These are phyloP conservation scores for Trichonephila inaurata DNA, from an alignment of 1,140 invertebrate species.

Conservation along the genomic window DNA sequence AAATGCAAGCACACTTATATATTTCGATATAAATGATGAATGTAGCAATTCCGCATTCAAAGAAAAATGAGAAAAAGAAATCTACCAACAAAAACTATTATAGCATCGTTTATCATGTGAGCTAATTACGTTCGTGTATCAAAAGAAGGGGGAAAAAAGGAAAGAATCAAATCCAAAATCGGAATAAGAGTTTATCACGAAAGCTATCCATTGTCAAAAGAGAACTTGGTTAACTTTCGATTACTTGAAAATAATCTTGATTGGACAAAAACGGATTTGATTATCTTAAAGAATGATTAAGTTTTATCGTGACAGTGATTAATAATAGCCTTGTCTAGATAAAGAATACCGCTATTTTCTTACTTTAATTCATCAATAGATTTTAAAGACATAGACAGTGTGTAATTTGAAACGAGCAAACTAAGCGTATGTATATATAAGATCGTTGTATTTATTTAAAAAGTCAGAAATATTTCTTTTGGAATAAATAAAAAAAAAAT, in stretches of 20 bases:
- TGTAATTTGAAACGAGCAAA: neutral
- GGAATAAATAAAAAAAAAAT: no score
- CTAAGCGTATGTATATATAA: neutral
- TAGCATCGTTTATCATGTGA: neutral
- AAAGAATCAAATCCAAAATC: neutral
- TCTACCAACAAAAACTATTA: neutral
- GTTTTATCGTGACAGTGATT: constrained; percentile 33
- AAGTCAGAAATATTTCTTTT: no score
- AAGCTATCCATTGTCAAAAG: neutral
- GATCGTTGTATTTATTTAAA: no score
- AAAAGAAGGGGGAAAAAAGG: neutral
- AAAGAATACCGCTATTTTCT: neutral
- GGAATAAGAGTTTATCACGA: neutral
- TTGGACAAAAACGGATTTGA: constrained; percentile 28
- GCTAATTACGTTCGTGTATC: constrained; percentile 17
- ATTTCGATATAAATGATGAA: neutral
- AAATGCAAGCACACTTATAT: neutral
- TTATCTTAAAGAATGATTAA: constrained; percentile 55
- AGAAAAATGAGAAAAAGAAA: neutral
- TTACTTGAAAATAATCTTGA: constrained; percentile 39
- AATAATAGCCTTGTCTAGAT: neutral
- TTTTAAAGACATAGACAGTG: neutral
- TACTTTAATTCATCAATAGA: neutral
- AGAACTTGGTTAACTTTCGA: constrained; percentile 25
- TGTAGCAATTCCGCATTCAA: neutral